A percentile compares a stretch with the other conserved stretches of the same genome.
phyloP scores from a whole-genome alignment of 2,888 invertebrate genomes.

The Latrodectus hesperus region DNA sequence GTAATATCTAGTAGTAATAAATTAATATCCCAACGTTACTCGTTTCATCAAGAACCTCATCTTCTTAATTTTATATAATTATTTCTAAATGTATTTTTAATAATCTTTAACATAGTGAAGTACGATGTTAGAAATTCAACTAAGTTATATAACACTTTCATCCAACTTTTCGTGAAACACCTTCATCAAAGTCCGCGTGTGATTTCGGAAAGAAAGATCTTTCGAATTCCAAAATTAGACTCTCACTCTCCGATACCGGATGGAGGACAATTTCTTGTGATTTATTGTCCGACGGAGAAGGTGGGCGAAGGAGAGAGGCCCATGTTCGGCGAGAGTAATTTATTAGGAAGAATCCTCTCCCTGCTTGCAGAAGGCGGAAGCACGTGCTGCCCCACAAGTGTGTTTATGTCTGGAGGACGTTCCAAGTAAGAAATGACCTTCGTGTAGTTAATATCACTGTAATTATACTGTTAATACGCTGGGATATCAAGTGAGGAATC shows the following conservation, averaged over 20 bases:
- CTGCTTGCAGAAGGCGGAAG: background rate
- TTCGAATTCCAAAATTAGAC: background rate
- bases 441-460: background rate
- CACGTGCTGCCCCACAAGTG: background rate
- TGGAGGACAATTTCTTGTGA: conserved; percentile 3
- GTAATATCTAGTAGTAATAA: no score
- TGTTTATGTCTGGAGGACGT: background rate
- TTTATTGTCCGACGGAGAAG: background rate
- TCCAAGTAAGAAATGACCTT: background rate
- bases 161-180: no score
- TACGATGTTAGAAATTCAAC: no score
- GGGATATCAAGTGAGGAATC: background rate
- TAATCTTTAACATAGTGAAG: no score
- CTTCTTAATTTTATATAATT: no score
- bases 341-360: background rate
- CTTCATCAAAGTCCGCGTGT: no score
- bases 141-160: no score
- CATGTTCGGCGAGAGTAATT: background rate
- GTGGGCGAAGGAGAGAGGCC: background rate
- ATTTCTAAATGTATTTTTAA: no score
- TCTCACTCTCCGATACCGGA: background rate
- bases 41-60: no score
- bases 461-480: background rate
- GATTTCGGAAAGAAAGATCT: no score
- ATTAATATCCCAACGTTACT: no score